Base-by-base conservation (phyloP, 1,140 invertebrate species). In the Leptinotarsa defecta region DNA sequence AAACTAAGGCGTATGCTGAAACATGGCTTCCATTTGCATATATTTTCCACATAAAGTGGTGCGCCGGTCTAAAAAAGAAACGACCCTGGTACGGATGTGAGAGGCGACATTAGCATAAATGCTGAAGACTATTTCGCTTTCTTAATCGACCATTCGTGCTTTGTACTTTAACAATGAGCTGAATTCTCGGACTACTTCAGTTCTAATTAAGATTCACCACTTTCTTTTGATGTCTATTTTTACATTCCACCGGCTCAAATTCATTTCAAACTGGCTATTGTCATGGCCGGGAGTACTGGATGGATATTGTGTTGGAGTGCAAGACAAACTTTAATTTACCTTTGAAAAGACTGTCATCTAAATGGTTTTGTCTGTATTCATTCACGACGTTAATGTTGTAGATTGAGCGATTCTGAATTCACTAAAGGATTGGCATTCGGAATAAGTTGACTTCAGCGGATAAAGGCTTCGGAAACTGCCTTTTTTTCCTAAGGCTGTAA, bases 21-120 rank as follows among this genome's bases (percentile, higher is more conserved):
- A 71, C 69, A 71, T 71, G 20, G 69, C 69, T 57, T 24, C 69
- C 69, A 71, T 71, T 71, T 71, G 69, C 69, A 71, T 71, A 71
- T 22, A 71, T 71, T 71, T 71, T 71, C 69, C 48, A 57, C 69
- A 71, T 48, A 67, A 67, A 69, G 69, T 20, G 19, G 15, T 57
- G 19, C 19, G 19, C 19, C 11, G 49, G 34, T n/a, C 22, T 71
- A 19, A 27, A 71, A 71, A 71, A 71, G 69, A 71, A 71, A 71
- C n/a, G 48, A 57, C 49, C 22, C 11, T 57, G 4, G n/a, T 57
- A 19, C 22, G n/a, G 64, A 65, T 13, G 64, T 20, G 27, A 65
- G 64, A 71, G 52, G 11, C 34, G 69, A 71, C 69, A 71, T 71
- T 61, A 71, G 52, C 49, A 61, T 71, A 71, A 71, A 71, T 49